Conservation (phyloP, 2,888 invertebrate species). For the Rotaria sp. region DNA sequence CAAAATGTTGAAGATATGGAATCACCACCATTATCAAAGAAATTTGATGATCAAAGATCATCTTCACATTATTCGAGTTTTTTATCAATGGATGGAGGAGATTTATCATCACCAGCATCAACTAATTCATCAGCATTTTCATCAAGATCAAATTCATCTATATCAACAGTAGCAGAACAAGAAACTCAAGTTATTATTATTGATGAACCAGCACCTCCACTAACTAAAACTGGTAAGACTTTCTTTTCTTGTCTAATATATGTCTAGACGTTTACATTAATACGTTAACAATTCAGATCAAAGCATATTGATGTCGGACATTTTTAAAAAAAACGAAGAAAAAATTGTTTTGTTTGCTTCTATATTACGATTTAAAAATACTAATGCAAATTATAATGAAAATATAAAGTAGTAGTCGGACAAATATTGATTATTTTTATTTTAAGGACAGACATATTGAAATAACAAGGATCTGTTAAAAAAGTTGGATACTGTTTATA, state of each 20-base stretch:
- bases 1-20: neutral
- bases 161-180: neutral
- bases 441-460: neutral
- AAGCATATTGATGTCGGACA: too few relatives aligned
- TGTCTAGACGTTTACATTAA: neutral
- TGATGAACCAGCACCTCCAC: neutral
- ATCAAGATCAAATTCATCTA: neutral
- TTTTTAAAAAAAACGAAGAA: too few relatives aligned
- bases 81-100: neutral
- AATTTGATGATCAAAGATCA: constrained; percentile 10
- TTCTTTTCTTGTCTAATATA: neutral
- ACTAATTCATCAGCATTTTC: neutral
- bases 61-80: constrained; percentile 4
- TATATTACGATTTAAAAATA: too few relatives aligned
- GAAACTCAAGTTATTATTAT: neutral
- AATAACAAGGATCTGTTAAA: neutral
- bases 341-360: too few relatives aligned
- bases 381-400: too few relatives aligned
- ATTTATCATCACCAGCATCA: neutral
- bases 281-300: neutral
- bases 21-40: neutral
- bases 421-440: neutral
- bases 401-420: too few relatives aligned
- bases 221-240: neutral
- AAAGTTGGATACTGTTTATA: too few relatives aligned